Percentiles rank a stretch among this genome's conserved stretches.
Evolutionary conservation across 2,888 invertebrate genomes (phyloP).

Genomic region (Harpalus rubripes): DNA sequence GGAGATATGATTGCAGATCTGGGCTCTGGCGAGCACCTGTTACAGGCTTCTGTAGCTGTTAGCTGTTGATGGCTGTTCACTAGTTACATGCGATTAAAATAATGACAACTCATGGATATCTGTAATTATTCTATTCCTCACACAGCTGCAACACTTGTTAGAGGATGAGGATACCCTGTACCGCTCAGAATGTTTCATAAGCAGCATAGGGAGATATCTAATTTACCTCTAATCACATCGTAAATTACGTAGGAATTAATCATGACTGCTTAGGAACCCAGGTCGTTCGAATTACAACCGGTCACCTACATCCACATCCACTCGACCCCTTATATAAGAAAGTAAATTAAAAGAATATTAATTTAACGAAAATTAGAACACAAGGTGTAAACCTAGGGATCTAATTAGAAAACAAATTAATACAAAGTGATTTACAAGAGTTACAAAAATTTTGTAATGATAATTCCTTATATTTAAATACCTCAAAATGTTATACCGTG

Average conservation of each 20-base stretch:
- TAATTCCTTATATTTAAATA: too few relatives aligned
- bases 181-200: not conserved
- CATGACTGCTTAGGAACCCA: not conserved
- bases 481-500: too few relatives aligned
- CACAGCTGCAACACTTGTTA: conserved; percentile 37
- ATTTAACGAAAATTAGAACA: too few relatives aligned
- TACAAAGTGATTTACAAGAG: too few relatives aligned
- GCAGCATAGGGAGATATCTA: not conserved
- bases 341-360: too few relatives aligned
- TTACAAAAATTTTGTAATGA: too few relatives aligned
- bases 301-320: too few relatives aligned
- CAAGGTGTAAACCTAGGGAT: too few relatives aligned
- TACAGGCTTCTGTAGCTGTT: conserved; percentile 46
- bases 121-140: conserved; percentile 51
- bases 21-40: conserved; percentile 54
- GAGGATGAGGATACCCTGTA: not conserved
- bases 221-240: not conserved
- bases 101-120: conserved; percentile 51
- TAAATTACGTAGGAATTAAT: not conserved
- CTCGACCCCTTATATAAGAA: too few relatives aligned
- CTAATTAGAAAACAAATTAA: too few relatives aligned
- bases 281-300: too few relatives aligned
- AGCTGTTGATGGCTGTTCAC: conserved; percentile 56
- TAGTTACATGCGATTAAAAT: conserved; percentile 59
- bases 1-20: conserved; percentile 30